Base-by-base conservation (phyloP, 1,140 invertebrate genomes). In the Pachypsylla venusta region DNA sequence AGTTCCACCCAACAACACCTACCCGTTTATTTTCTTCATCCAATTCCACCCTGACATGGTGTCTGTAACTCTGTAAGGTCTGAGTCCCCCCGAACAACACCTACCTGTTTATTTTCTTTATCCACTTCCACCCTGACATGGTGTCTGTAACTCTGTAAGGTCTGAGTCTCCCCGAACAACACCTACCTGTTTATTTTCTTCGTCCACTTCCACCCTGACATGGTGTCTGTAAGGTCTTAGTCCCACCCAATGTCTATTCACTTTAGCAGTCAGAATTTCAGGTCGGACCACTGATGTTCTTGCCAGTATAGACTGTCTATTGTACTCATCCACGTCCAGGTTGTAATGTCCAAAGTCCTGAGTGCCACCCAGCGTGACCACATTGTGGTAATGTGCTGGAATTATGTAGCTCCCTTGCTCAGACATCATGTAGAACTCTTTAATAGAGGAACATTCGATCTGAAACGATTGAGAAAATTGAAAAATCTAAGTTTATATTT, bases 261-360 rank as follows among this genome's bases (percentile, higher is more conserved):
- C 65, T 54, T 64, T 58, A 0, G 81, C 81, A 26, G 76, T 76
- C 60, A 78, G 79, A 13, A 93, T 70, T 16, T 72, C 75, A 1
- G 89, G 89, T 48, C 91, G 60, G 30, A 92, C 65, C 39, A 77
- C 69, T 30, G 77, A 77, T 64, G 86, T 89, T 56, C 84, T 75
- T 60, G 85, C 80, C 68, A 79, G 79, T 57, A 93, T 92, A 2
- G 77, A 76, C 27, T 79, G 73, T 20, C 77, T 72, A 66, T 93
- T 87, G 63, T 85, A 73, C 57, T 78, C 76, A 68, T 82, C 82
- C 22, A 87, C 67, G 7, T 19, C n/a, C 22, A 19, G 7, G 5
- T 7, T 5, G 20, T 14, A 27, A 25, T 55, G 3, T 3, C 54
- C 54, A 24, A 55, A 27, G 10, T 27, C 20, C n/a, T 27, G 54